Evolutionary conservation across 2,888 invertebrate genomes (phyloP).

Genomic region (Drosophila meridiana): DNA sequence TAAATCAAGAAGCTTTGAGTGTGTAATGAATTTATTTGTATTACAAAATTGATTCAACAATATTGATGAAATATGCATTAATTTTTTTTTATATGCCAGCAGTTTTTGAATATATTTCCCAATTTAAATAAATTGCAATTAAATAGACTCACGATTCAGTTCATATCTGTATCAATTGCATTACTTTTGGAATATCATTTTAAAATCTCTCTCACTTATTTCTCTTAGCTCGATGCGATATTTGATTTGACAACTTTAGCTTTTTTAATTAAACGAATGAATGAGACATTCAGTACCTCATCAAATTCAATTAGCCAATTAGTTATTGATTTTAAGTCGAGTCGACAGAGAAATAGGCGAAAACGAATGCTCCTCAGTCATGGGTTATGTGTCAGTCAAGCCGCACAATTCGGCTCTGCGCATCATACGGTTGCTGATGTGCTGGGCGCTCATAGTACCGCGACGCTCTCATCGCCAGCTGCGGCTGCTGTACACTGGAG

Average conservation of each 20-base stretch:
- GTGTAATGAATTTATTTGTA: too few relatives aligned
- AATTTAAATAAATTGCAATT: background rate
- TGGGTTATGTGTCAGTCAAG: constrained; percentile 18
- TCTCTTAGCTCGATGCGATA: background rate
- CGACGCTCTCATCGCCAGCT: constrained; percentile 6
- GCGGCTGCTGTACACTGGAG: constrained; percentile 15
- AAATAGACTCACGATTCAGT: too few relatives aligned
- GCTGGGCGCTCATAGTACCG: constrained; percentile 16
- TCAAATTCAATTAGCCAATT: constrained; percentile 27
- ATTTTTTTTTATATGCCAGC: too few relatives aligned
- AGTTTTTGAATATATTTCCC: background rate
- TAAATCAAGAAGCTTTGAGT: too few relatives aligned
- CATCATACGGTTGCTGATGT: constrained; percentile 28
- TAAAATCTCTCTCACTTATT: background rate
- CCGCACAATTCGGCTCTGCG: constrained; percentile 24
- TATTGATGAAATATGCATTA: too few relatives aligned
- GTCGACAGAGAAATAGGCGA: too few relatives aligned
- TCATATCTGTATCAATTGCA: background rate
- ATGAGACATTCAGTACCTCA: background rate
- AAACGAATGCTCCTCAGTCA: constrained; percentile 25
- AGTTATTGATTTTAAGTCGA: constrained; percentile 20
- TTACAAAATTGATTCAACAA: too few relatives aligned
- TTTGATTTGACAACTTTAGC: background rate
- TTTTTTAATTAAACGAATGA: background rate
- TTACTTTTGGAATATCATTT: background rate